Evolutionary conservation across 2,113 vertebrate genomes (phyloP).

Genomic region (Ammospiza nelsoni): DNA sequence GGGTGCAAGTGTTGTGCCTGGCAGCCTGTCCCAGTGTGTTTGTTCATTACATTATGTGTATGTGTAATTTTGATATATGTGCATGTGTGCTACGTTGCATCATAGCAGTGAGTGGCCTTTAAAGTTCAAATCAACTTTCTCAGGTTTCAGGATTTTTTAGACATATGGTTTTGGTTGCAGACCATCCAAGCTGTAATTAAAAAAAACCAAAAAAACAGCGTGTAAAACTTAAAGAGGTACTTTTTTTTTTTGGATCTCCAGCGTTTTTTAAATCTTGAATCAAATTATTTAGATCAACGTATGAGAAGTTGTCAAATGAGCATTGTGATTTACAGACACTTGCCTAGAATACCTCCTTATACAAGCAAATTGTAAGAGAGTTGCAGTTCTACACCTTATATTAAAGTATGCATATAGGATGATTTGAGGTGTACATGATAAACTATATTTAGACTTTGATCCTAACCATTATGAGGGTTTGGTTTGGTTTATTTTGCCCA

Average conservation of each 20-base stretch:
- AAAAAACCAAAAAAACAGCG: too few species aligned
- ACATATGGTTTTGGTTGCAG: not conserved
- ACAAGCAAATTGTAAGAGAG: not conserved
- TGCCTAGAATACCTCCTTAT: not conserved
- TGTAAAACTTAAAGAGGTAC: not conserved
- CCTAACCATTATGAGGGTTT: not conserved
- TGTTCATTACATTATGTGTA: not conserved
- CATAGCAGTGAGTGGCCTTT: not conserved
- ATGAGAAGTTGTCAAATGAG: not conserved
- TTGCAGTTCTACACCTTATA: not conserved
- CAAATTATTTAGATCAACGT: not conserved
- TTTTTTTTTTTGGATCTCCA: not conserved
- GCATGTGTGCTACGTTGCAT: fast-evolving
- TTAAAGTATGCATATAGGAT: not conserved
- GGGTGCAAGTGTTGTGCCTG: not conserved
- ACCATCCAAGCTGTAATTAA: not conserved
- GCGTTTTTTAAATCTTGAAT: fast-evolving
- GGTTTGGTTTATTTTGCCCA: not conserved
- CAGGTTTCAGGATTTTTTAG: not conserved
- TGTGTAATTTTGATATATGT: fast-evolving
- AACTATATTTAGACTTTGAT: not conserved
- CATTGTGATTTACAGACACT: not conserved
- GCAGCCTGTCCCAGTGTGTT: not conserved
- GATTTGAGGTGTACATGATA: not conserved
- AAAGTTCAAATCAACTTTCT: conserved; percentile 2